phyloP scores from a whole-genome alignment of 2,797 vertebrate genomes.

The Okamejei kenojei region DNA sequence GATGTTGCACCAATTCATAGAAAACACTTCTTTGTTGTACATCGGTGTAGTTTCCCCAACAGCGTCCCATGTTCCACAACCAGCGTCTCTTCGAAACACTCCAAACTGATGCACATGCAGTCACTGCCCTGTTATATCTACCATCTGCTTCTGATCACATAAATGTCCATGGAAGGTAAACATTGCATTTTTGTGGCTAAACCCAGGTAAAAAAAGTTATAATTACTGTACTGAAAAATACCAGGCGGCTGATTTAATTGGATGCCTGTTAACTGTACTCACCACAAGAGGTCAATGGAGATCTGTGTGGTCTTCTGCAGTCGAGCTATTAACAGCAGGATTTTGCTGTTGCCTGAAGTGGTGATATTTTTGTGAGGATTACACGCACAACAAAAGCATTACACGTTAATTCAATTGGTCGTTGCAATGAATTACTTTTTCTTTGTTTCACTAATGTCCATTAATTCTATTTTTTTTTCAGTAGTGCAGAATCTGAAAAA shows the following conservation, averaged over 20 bases:
- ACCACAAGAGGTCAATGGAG: conserved; percentile 35
- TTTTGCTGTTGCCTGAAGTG: conserved; percentile 7
- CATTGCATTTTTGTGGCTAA: conserved; percentile 15
- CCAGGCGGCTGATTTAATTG: conserved; percentile 27
- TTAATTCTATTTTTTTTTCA: not conserved
- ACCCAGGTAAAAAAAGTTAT: conserved; percentile 28
- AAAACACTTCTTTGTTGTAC: not conserved
- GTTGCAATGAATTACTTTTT: conserved; percentile 1
- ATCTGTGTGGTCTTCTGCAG: conserved; percentile 11
- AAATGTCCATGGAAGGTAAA: conserved; percentile 1
- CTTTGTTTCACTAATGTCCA: not conserved
- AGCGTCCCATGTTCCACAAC: not conserved
- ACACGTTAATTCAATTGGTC: not conserved
- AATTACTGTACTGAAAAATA: conserved; percentile 16
- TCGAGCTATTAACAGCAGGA: not conserved
- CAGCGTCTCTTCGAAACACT: not conserved
- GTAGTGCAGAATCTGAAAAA: not conserved
- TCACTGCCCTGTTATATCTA: not conserved
- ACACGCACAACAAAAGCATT: not conserved
- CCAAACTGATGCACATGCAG: not conserved
- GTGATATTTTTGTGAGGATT: conserved; percentile 15
- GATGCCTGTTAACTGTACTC: conserved; percentile 28
- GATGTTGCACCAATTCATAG: not conserved
- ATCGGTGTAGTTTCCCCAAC: not conserved
- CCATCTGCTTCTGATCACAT: conserved; percentile 1